Base-by-base conservation (phyloP, 1,140 invertebrate species). In the Lysiphlebus fabarum region DNA sequence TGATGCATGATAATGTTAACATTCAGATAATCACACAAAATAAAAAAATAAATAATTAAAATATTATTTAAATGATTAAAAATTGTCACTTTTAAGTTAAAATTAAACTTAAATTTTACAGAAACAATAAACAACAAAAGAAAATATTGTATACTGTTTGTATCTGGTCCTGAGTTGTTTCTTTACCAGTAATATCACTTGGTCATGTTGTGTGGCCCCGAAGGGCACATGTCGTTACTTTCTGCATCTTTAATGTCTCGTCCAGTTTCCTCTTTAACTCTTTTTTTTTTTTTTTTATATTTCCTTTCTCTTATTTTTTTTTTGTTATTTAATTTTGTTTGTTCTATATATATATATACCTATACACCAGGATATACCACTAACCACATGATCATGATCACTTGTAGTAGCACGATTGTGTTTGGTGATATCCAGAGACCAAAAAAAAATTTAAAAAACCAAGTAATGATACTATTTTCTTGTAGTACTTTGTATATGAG, bases 171-270 rank as follows among this genome's bases (percentile, higher is more conserved):
- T 53, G 50, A 12, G 37, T 38, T 41, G 50, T 26, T 38, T 53
- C 12, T 38, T 36, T 17, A 42, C 53, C 53, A 55, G 40, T 4
- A 26, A 26, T 26, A 26, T 26, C 17, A 26, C 17, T n/a, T n/a
- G n/a, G n/a, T n/a, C 17, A 12, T 40, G 57, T 42, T 58, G 57
- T 58, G 57, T 58, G 57, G 57, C 48, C 57, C 57, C 57, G 9
- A 44, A 53, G 57, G 57, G 57, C 57, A 58, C 57, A 26, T 26
- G 57, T 58, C 57, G 57, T 58, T 58, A 51, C 57, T 58, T 51
- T 58, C 57, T 58, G 57, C 49, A 53, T 47, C 57, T 58, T 36
- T 43, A 34, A 40, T 14, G 41, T 44, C 41, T 34, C 11, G 26
- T 17, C n/a, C 26, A 10, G 12, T 45, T 11, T 14, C 53, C 53